A percentile compares a stretch with the other conserved stretches of the same genome.
Conservation (phyloP, 2,797 vertebrate species). For the Heterohyrax brucei region DNA sequence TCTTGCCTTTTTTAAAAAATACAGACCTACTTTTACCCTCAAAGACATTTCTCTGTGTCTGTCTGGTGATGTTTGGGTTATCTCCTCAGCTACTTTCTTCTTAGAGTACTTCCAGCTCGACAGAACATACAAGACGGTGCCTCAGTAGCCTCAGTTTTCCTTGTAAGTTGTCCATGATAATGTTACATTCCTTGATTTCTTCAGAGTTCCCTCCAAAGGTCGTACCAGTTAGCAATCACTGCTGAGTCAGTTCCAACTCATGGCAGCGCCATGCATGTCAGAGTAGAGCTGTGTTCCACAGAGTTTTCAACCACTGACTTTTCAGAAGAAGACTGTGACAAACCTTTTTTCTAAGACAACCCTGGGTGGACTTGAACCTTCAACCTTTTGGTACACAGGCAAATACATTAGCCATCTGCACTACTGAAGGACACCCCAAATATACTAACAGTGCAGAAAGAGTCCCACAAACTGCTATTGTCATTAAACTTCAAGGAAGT, state of each 20-base stretch:
- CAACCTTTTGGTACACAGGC: neutral
- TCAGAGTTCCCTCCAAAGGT: conserved; percentile 60
- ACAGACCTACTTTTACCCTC: neutral
- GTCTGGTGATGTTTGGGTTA: neutral
- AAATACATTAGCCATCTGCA: neutral
- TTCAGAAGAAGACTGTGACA: no score
- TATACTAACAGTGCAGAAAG: neutral
- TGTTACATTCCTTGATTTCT: conserved; percentile 14
- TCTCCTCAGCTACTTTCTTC: neutral
- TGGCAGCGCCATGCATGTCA: neutral
- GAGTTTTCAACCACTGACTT: neutral
- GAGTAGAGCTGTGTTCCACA: neutral
- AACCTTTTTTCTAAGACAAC: no score
- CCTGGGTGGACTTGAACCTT: neutral
- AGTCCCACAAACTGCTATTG: neutral
- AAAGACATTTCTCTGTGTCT: neutral
- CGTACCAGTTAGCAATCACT: neutral
- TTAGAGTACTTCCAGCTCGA: neutral
- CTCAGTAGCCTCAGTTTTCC: neutral
- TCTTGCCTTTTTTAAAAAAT: neutral
- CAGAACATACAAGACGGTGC: neutral
- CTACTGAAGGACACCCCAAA: neutral
- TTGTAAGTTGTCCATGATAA: neutral
- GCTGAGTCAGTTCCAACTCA: neutral
- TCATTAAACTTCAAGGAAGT: conserved; percentile 36